phyloP scores from a whole-genome alignment of 1,140 invertebrate genomes.

The Tetragonula clypearis region DNA sequence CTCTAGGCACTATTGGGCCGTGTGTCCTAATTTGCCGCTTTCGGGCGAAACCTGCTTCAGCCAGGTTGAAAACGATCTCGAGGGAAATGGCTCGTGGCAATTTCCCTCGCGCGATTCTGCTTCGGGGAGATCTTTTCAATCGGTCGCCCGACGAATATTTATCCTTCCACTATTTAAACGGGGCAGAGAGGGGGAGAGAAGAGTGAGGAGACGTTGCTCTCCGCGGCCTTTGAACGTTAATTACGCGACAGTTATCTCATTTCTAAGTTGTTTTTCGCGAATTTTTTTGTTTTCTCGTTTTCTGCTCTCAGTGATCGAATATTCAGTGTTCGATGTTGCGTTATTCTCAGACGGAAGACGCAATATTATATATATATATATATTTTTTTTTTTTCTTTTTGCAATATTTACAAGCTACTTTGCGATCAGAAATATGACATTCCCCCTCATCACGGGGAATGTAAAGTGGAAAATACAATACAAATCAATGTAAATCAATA shows the following conservation, averaged over 20 bases:
- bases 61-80: not conserved
- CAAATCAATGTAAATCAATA: too few species aligned
- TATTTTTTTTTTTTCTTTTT: too few species aligned
- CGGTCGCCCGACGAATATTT: not conserved
- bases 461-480: too few species aligned
- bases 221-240: not conserved
- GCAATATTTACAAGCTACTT: too few species aligned
- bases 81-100: not conserved
- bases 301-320: too few species aligned
- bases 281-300: too few species aligned
- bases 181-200: too few species aligned
- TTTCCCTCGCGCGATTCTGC: not conserved
- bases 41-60: not conserved
- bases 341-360: too few species aligned
- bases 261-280: not conserved
- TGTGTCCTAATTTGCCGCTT: conserved; percentile 32
- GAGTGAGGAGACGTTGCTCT: not conserved
- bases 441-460: too few species aligned
- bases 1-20: not conserved
- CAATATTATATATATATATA: too few species aligned
- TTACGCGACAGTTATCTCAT: not conserved
- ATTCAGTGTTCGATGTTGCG: too few species aligned
- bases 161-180: not conserved
- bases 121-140: not conserved
- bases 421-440: too few species aligned